phyloP scores from a whole-genome alignment of 2,113 vertebrate species.

The Cairina moschata region DNA sequence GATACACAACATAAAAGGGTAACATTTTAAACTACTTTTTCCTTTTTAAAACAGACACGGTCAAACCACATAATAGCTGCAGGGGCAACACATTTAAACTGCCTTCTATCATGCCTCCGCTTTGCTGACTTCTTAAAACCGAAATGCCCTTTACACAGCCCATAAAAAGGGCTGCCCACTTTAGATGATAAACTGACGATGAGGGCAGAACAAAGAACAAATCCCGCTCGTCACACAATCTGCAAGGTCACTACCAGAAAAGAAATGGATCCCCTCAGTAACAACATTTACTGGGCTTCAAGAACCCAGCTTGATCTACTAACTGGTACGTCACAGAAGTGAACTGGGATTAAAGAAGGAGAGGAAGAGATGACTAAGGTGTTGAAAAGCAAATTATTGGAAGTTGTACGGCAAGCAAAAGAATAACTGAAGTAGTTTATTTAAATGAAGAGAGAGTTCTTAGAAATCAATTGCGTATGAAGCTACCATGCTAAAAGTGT shows the following conservation, averaged over 20 bases:
- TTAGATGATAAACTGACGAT: not conserved
- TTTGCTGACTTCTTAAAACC: not conserved
- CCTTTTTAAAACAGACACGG: not conserved
- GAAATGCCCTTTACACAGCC: not conserved
- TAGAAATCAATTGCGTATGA: not conserved
- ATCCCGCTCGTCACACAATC: not conserved
- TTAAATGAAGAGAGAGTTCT: not conserved
- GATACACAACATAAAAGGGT: not conserved
- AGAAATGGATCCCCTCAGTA: not conserved
- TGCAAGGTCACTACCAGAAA: not conserved
- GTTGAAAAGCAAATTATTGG: not conserved
- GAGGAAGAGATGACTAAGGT: not conserved
- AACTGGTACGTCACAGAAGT: not conserved
- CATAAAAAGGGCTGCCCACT: not conserved
- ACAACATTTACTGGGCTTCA: not conserved
- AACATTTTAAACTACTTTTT: not conserved
- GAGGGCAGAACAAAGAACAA: slow-evolving; percentile 9
- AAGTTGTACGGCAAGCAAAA: not conserved
- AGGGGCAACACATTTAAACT: not conserved
- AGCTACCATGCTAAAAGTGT: not conserved
- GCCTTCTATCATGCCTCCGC: not conserved
- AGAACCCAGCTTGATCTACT: not conserved
- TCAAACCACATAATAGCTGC: not conserved
- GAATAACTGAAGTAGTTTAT: not conserved
- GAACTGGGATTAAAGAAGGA: not conserved